Evolutionary conservation across 2,888 invertebrate species (phyloP), one percentile per base, ranked within the genome.

Genomic region (Stegophylla sp.): DNA sequence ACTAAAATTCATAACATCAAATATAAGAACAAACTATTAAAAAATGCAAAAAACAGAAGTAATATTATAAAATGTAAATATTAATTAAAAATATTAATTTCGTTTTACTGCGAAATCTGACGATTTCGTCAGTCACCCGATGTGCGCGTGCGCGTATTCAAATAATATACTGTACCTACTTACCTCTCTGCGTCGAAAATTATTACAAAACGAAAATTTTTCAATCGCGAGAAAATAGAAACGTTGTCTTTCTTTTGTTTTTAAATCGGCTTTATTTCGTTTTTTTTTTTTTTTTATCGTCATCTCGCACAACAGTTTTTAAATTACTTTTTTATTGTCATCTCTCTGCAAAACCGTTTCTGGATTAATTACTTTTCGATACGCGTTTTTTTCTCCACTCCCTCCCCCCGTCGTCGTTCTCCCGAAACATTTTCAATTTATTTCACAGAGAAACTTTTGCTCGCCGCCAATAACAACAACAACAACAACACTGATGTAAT

Each of bases 361-460:
- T 74, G 20, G 13, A 74, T 34, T 28, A 74, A 63, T 56, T 12
- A 56, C n/a, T 45, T 20, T 28, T 74, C 1, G 48, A 48, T 20
- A 34, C 7, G 20, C 20, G n/a, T 73, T 59, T 73, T 45, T 59
- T 26, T 23, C 12, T 17, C 20, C 15, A n/a, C n/a, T 10, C 43
- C 10, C 43, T 43, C 43, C 43, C 43, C 43, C 43, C 43, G 43
- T 43, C 7, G 43, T 43, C 7, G 43, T 43, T 5, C 7, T 43
- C n/a, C n/a, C 34, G 34, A 34, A 28, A 17, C 10, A 41, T 43
- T 17, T 56, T 43, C 17, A 26, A 7, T 43, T 17, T 17, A 43
- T 43, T n/a, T 51, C 17, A 12, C 4, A 7, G 26, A 72, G 26
- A 72, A 56, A 43, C 43, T 45, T 67, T 67, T 48, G n/a, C n/a